Percentiles rank a stretch among this genome's conserved stretches.
phyloP scores from a whole-genome alignment of 2,797 vertebrate species.

The Momotus momota region DNA sequence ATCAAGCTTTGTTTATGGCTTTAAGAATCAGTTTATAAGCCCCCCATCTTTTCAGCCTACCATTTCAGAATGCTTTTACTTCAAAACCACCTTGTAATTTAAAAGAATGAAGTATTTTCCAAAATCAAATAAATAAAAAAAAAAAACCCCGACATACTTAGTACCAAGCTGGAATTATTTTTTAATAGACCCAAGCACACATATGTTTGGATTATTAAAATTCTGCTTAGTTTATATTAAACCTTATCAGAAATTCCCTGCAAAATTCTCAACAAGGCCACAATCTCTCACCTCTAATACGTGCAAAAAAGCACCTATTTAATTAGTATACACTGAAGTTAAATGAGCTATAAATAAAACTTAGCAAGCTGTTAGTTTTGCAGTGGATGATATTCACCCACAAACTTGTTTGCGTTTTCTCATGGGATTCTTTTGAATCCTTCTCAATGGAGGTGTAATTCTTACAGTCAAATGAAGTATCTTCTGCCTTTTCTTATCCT shows the following conservation, averaged over 20 bases:
- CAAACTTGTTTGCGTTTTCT: neutral
- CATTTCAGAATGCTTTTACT: neutral
- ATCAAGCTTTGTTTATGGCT: neutral
- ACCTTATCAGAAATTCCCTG: neutral
- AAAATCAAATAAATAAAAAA: neutral
- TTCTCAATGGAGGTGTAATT: neutral
- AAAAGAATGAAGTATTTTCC: neutral
- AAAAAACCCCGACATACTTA: neutral
- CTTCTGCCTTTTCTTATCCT: neutral
- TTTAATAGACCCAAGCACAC: neutral
- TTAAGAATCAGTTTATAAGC: neutral
- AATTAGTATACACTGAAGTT: neutral
- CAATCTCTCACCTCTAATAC: neutral
- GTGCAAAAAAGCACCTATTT: fast-evolving
- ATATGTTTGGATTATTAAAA: neutral
- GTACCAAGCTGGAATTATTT: neutral
- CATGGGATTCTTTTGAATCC: neutral
- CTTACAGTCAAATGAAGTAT: neutral
- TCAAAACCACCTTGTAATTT: neutral
- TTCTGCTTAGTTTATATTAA: neutral
- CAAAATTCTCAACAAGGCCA: neutral
- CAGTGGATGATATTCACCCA: neutral
- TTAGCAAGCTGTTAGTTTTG: neutral
- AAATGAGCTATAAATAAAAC: neutral
- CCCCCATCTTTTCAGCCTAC: neutral